Evolutionary conservation across 2,797 vertebrate genomes (phyloP).

Genomic region (Lophius americanus): DNA sequence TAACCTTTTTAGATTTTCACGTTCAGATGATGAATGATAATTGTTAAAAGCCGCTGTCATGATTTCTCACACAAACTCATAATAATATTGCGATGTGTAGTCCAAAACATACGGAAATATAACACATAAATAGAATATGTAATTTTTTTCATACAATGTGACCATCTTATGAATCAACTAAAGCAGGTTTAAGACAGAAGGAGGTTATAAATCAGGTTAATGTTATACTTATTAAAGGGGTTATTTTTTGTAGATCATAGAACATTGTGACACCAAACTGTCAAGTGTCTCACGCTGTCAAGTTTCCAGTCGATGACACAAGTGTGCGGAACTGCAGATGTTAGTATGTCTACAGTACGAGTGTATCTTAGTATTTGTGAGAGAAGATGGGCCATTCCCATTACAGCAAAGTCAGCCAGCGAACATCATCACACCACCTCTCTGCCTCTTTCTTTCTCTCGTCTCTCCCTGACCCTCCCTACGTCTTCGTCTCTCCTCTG

Average conservation of each 20-base stretch:
- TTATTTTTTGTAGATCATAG: slow-evolving; percentile 71
- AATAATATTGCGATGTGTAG: no score
- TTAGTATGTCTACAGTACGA: slow-evolving; percentile 32
- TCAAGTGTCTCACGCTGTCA: slow-evolving; percentile 83
- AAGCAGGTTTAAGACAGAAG: slow-evolving; percentile 71
- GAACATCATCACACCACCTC: slow-evolving; percentile 37
- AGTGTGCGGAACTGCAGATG: slow-evolving; percentile 53
- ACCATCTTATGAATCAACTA: slow-evolving; percentile 46
- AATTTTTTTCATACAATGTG: neutral
- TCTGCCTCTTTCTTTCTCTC: slow-evolving; percentile 24
- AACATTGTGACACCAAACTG: slow-evolving; percentile 86
- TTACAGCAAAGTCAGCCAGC: slow-evolving; percentile 57
- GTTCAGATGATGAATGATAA: slow-evolving; percentile 17
- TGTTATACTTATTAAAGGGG: slow-evolving; percentile 75
- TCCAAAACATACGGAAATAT: no score
- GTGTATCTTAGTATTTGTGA: slow-evolving; percentile 9
- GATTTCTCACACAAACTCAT: slow-evolving; percentile 1
- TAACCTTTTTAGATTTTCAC: slow-evolving; percentile 13
- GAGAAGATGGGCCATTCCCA: slow-evolving; percentile 48
- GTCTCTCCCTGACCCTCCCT: slow-evolving; percentile 14
- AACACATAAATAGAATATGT: neutral
- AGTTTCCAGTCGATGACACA: slow-evolving; percentile 69
- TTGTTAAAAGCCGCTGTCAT: neutral
- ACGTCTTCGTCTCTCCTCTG: slow-evolving; percentile 14
- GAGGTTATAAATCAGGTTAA: slow-evolving; percentile 79